phyloP scores from a whole-genome alignment of 2,113 vertebrate genomes.

The Octodon degus region DNA sequence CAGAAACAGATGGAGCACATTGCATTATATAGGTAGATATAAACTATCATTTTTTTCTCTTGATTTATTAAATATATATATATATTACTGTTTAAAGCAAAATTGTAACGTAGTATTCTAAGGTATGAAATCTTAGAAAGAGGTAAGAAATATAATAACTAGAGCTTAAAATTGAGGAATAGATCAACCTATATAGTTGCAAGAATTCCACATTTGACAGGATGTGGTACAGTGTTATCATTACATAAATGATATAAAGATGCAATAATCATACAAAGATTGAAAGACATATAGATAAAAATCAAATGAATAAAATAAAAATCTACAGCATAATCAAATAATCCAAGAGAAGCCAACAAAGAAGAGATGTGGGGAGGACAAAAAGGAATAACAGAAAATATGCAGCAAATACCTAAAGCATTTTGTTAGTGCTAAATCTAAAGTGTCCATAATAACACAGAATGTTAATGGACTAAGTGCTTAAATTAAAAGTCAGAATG shows the following conservation, averaged over 20 bases:
- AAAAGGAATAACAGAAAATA: not conserved
- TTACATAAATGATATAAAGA: not conserved
- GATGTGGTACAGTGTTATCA: not conserved
- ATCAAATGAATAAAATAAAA: not conserved
- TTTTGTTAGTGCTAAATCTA: not conserved
- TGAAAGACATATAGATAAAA: slow-evolving; percentile 2
- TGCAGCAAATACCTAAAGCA: not conserved
- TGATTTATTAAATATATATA: not conserved
- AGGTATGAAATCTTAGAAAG: not conserved
- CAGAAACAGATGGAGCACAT: not conserved
- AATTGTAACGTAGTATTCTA: not conserved
- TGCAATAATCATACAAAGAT: not conserved
- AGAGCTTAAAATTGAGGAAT: not conserved
- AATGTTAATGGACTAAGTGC: not conserved
- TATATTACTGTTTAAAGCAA: not conserved
- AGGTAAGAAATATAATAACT: slow-evolving; percentile 44
- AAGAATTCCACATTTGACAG: not conserved
- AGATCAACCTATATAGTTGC: not conserved
- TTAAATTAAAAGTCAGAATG: not conserved
- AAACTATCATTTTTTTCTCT: not conserved
- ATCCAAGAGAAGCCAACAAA: not conserved
- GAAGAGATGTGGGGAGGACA: not conserved
- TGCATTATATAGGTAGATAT: not conserved
- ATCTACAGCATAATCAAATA: not conserved
- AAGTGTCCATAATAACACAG: not conserved